These are phyloP conservation scores for Drosophila varians DNA, from an alignment of 1,140 invertebrate species.

Conservation along the genomic window DNA sequence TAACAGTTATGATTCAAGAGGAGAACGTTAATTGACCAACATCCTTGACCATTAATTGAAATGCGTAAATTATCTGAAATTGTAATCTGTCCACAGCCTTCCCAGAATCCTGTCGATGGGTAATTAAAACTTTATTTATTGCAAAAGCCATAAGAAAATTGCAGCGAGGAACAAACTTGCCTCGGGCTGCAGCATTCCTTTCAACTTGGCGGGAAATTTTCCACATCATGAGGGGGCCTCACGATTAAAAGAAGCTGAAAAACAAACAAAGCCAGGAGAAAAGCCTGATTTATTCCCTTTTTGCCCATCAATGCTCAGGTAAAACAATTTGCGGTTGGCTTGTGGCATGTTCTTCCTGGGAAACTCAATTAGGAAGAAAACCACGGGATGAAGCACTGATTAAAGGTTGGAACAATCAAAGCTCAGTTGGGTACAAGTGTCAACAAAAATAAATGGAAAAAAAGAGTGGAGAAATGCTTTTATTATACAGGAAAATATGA, in stretches of 20 bases:
- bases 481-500: neutral
- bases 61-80: constrained; percentile 40
- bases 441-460: neutral
- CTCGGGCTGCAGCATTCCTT: constrained; percentile 37
- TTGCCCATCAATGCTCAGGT: neutral
- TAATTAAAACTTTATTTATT: constrained; percentile 77
- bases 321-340: constrained; percentile 12
- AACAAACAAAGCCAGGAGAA: constrained; percentile 23
- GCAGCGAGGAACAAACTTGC: constrained; percentile 34
- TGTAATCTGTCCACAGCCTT: constrained; percentile 26
- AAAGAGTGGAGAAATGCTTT: too few species aligned
- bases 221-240: constrained; percentile 11
- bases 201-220: constrained; percentile 6
- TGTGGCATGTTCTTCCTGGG: constrained; percentile 1
- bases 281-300: constrained; percentile 25
- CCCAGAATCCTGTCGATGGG: constrained; percentile 13
- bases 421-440: neutral
- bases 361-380: constrained; percentile 29
- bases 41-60: constrained; percentile 47
- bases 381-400: constrained; percentile 12
- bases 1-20: constrained; percentile 10
- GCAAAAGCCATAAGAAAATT: constrained; percentile 26
- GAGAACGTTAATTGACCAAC: constrained; percentile 19
- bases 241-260: constrained; percentile 20
- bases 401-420: constrained; percentile 18